Base-by-base conservation (phyloP, 1,140 invertebrate species). In the Littorina saxatilis region DNA sequence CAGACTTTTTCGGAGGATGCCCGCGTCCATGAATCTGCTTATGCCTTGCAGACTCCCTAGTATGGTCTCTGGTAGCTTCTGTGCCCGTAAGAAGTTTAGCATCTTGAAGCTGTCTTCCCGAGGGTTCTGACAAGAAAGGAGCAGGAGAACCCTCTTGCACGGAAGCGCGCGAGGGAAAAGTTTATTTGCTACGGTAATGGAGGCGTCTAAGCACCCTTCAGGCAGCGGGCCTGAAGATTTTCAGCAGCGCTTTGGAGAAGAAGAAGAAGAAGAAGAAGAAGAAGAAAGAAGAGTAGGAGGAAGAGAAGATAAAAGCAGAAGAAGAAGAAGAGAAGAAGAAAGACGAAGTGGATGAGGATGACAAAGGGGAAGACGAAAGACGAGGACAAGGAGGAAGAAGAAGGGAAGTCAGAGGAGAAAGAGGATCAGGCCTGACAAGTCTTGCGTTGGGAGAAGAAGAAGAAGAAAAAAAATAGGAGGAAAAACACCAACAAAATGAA, bases 141-240 rank as follows among this genome's bases (percentile, higher is more conserved):
- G 29, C 32, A 73, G 7, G 29, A 52, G 70, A 13, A 50, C 70
- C 70, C 3, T n/a, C n/a, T n/a, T 75, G 43, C 32, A 17, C 17
- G n/a, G 73, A 32, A 55, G n/a, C 35, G 74, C 15, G 58, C 17
- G 39, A 55, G 23, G 23, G 23, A 50, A 52, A 13, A 61, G 75
- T 61, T 77, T 58, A 63, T 58, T 61, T 58, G 75, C 23, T 2
- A 11, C 23, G 27, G 23, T 63, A 61, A 61, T 77, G 75, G 58
- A 37, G 27, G 32, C 9, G 27, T 37, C 52, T 15, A 23, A 68
- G 66, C 13, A 68, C 66, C 27, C 15, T 68, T 68, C 66, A 68
- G 32, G 5, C 4, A 5, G 55, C 20, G 39, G 50, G 17, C 29
- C 20, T n/a, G n/a, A 35, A 63, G 15, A 4, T 55, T 32, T 39